Evolutionary conservation across 2,113 vertebrate genomes (phyloP), one percentile per base, ranked within the genome.

Genomic region (Daboia siamensis): DNA sequence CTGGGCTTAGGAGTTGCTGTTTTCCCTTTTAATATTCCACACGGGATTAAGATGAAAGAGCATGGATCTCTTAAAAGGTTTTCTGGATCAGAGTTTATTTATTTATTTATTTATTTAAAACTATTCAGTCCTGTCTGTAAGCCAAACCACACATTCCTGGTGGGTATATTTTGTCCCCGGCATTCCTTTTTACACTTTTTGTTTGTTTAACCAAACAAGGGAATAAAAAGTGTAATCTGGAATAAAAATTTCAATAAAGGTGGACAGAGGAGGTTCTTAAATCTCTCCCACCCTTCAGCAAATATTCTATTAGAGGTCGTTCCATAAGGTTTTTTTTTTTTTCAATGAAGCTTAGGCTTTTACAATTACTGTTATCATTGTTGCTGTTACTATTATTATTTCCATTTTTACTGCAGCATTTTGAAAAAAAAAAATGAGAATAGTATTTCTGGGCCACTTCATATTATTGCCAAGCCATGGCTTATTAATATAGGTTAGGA

Each of bases 11-110:
- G 56, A 61, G 39, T 61, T 10, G 39, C 26, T 69, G 20, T 80
- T 80, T 20, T 44, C 74, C 74, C 20, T 44, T 80, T 80, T 48
- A 51, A n/a, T 48, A 29, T 64, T 10, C 61, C 29, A 33, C 21
- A 74, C 9, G 1, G 59, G 89, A 80, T 64, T 52, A 69, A 51
- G 89, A n/a, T 52, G 48, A 21, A 74, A n/a, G 61, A 80, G 39
- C 89, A 24, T 90, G 39, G 29, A n/a, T 23, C n/a, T 90, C 89
- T 52, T 90, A 90, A 90, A 80, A 80, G 20, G 51, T 54, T 90
- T 90, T 46, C 64, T 90, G 51, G 89, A 90, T 54, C 64, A 90
- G 51, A 54, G n/a, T n/a, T 80, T 80, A 39, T 80, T 80, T 80
- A 33, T 39, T 39, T 80, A 33, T 39, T 39, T 39, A 39, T 33